A percentile compares a stretch with the other conserved stretches of the same genome.
phyloP scores from a whole-genome alignment of 1,140 invertebrate species.

The Patella vulgata region DNA sequence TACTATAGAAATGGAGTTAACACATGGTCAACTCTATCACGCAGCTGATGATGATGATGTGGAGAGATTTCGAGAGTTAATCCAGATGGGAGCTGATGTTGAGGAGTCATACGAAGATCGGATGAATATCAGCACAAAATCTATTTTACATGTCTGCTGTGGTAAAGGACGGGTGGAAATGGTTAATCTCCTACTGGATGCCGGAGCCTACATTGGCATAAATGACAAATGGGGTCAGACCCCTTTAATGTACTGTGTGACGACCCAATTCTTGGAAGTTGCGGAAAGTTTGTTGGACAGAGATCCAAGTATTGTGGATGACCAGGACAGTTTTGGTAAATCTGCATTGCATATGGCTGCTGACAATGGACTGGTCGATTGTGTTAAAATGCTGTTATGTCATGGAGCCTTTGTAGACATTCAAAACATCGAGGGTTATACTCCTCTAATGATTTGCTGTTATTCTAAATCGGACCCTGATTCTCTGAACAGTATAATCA shows the following conservation, averaged over 20 bases:
- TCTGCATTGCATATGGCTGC: conserved; percentile 35
- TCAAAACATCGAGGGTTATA: conserved; percentile 28
- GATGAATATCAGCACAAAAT: conserved; percentile 46
- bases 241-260: conserved; percentile 38
- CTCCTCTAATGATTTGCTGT: conserved; percentile 29
- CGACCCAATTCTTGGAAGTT: conserved; percentile 30
- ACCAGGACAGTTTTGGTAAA: conserved; percentile 37
- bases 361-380: conserved; percentile 14
- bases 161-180: conserved; percentile 43
- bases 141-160: conserved; percentile 48
- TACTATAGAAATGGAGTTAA: too few relatives aligned
- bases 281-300: conserved; percentile 26
- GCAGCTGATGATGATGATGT: conserved; percentile 36
- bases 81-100: conserved; percentile 37
- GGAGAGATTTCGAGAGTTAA: conserved; percentile 19
- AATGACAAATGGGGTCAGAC: conserved; percentile 44
- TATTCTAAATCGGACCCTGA: conserved; percentile 4
- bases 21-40: conserved; percentile 33
- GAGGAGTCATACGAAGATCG: conserved; percentile 43
- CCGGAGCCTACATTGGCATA: conserved; percentile 22
- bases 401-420: conserved; percentile 28
- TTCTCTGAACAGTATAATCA: conserved; percentile 13
- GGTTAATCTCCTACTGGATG: conserved; percentile 31
- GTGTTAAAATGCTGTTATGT: conserved; percentile 22
- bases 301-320: conserved; percentile 19